phyloP scores from a whole-genome alignment of 2,888 invertebrate species.

The Polymixis lichenea region DNA sequence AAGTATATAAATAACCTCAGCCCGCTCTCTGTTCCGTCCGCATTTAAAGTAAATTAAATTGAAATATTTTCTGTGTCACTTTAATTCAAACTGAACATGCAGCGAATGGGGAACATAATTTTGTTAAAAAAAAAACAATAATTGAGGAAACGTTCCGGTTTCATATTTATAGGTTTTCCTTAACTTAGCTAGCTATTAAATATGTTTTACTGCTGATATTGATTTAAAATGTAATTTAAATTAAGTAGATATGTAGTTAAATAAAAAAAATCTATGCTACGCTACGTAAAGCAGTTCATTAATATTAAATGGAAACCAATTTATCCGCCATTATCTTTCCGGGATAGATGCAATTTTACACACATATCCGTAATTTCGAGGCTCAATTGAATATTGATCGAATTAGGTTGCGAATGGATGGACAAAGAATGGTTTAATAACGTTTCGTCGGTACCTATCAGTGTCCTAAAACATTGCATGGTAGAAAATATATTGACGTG shows the following conservation, averaged over 20 bases:
- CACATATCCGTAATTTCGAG: conserved; percentile 3
- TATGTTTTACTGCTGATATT: neutral
- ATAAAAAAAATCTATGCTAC: neutral
- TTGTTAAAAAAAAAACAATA: neutral
- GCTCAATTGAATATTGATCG: conserved; percentile 52
- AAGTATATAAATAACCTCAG: conserved; percentile 68
- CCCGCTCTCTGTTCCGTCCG: conserved; percentile 61
- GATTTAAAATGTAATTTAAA: neutral
- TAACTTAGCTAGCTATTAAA: neutral
- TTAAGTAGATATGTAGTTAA: neutral
- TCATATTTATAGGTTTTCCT: conserved; percentile 12
- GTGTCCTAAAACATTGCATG: conserved; percentile 15
- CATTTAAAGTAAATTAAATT: conserved; percentile 65
- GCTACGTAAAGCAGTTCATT: conserved; percentile 8
- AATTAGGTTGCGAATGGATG: conserved; percentile 43
- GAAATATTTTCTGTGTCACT: conserved; percentile 57
- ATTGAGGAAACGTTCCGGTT: conserved; percentile 16
- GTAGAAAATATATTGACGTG: conserved; percentile 30
- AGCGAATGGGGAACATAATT: neutral
- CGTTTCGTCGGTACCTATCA: conserved; percentile 23
- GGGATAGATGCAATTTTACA: conserved; percentile 41
- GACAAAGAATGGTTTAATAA: conserved; percentile 48
- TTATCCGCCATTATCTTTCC: conserved; percentile 19
- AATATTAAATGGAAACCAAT: conserved; percentile 21
- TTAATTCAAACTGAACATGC: conserved; percentile 30